Evolutionary conservation across 2,113 vertebrate genomes (phyloP), one percentile per base, ranked within the genome.

Genomic region (Chionodraco myersi): DNA sequence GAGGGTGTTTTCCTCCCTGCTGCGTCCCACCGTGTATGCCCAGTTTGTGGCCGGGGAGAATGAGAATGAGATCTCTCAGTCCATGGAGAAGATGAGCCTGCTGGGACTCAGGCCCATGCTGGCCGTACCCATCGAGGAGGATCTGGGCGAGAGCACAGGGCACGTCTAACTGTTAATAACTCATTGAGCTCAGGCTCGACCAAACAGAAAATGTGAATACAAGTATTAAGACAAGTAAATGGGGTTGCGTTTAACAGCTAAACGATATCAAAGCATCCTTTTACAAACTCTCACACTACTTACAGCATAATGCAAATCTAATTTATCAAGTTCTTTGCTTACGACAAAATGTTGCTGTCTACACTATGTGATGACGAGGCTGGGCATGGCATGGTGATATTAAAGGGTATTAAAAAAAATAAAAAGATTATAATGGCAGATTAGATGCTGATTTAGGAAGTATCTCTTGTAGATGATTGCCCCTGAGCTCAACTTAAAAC

Each of bases 1-100:
- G 58, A 80, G 91, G 14, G 85, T 91, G 0, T 96, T 96, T 0
- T 84, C 94, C 0, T 49, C 87, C 0, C 57, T 96, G 15, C 87
- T 97, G 57, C 92, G 95, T 14, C 93, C 93, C 7, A 95, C 96
- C 0, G 74, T 96, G 18, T 97, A 98, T 0, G 96, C 96, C 18
- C 97, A 98, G 93, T 98, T 98, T 88, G 97, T 98, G 79, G 97
- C 96, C 0, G 97, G 97, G 0, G 96, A 97, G 90, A 95, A 91
- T 0, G 87, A 94, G 18, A 67, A 45, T 0, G 96, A 97, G 92
- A 96, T 98, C 75, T 87, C 73, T 51, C 80, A 30, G 23, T 95
- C 94, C 13, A 94, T 97, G 88, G 90, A 82, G 68, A 94, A 95
- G 86, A 95, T 98, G 77, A 94, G 89, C 48, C 57, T 30, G 9